Percentiles rank a stretch among this genome's conserved stretches.
Evolutionary conservation across 2,113 vertebrate genomes (phyloP).

Genomic region (Axis porcinus): DNA sequence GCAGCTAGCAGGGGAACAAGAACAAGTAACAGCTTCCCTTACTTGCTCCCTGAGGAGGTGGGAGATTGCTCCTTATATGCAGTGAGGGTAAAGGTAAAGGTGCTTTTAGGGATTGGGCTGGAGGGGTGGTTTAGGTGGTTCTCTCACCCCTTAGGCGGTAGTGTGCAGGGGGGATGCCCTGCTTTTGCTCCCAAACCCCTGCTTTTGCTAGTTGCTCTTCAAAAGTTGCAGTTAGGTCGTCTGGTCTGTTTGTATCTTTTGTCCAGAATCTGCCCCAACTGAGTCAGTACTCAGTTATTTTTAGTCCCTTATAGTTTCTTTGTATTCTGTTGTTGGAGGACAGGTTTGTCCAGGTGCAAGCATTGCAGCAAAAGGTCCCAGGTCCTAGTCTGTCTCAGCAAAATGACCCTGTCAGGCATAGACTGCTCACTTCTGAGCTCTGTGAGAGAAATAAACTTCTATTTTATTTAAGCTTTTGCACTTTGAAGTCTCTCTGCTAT

Average conservation of each 20-base stretch:
- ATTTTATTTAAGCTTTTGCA: not conserved
- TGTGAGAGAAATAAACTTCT: not conserved
- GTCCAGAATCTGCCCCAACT: not conserved
- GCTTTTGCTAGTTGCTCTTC: not conserved
- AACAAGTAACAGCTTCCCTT: not conserved
- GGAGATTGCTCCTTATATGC: not conserved
- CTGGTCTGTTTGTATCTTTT: not conserved
- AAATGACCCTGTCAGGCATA: not conserved
- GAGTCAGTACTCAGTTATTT: not conserved
- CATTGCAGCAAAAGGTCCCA: not conserved
- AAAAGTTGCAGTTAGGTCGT: not conserved
- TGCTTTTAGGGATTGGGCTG: not conserved
- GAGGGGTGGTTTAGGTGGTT: not conserved
- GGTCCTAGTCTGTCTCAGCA: not conserved
- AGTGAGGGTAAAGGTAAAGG: not conserved
- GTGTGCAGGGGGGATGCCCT: not conserved
- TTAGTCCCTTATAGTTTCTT: not conserved
- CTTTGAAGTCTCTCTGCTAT: not conserved
- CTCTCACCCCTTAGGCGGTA: not conserved
- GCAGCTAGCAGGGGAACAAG: not conserved
- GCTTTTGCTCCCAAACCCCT: not conserved
- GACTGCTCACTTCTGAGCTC: not conserved
- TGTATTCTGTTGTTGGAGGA: not conserved
- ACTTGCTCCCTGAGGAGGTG: not conserved
- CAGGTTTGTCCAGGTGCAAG: not conserved